Conservation (phyloP, 2,113 vertebrate genomes). For the Fregata magnificens region DNA sequence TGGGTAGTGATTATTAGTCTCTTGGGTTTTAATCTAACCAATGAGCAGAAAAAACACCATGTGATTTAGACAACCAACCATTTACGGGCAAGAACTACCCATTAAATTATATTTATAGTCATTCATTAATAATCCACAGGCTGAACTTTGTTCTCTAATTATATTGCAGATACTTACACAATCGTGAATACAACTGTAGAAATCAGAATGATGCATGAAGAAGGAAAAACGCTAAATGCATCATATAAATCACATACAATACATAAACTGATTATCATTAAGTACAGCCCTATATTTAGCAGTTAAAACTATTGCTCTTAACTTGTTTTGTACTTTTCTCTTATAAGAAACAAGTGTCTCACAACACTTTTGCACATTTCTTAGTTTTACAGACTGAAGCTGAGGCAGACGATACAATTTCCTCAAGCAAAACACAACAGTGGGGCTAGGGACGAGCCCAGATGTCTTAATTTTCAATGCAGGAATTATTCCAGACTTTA, state of each 20-base stretch:
- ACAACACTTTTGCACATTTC: neutral
- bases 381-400: neutral
- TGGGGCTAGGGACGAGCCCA: neutral
- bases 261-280: neutral
- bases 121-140: neutral
- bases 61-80: neutral
- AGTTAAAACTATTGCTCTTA: neutral
- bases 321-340: neutral
- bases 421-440: neutral
- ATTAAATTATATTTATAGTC: neutral
- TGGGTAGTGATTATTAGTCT: neutral
- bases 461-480: constrained; percentile 6
- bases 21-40: neutral
- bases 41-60: neutral
- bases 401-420: neutral
- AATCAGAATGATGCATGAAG: neutral
- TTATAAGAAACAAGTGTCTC: neutral
- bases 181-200: neutral
- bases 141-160: neutral
- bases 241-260: neutral
- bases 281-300: neutral
- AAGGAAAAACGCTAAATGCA: neutral
- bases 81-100: neutral
- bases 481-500: constrained; percentile 8
- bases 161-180: neutral